phyloP scores from a whole-genome alignment of 2,113 vertebrate genomes.

The Otocyon megalotis region DNA sequence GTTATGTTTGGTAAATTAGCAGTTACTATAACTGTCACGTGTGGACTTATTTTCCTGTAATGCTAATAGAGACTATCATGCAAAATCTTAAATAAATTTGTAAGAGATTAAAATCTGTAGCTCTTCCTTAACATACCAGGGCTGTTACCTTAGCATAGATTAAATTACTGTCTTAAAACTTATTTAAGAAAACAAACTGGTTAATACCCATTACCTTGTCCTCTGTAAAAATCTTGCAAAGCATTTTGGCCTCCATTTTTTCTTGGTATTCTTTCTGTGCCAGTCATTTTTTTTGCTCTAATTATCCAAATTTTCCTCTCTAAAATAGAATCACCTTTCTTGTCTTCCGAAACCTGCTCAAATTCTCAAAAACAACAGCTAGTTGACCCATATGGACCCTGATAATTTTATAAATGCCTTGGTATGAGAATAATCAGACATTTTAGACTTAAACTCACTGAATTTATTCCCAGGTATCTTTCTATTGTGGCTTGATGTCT shows the following conservation, averaged over 20 bases:
- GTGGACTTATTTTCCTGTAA: neutral
- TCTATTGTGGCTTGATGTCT: neutral
- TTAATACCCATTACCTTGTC: neutral
- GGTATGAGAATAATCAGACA: conserved; percentile 14
- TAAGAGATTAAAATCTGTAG: neutral
- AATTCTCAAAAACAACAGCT: conserved; percentile 34
- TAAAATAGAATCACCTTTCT: conserved; percentile 15
- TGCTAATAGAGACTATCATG: neutral
- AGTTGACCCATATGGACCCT: neutral
- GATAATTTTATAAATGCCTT: conserved; percentile 54
- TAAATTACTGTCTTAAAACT: conserved; percentile 14
- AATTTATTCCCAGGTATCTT: neutral
- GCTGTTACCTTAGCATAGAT: neutral
- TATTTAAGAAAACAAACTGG: neutral
- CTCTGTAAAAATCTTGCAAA: neutral
- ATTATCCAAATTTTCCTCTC: conserved; percentile 33
- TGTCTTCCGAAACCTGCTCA: conserved; percentile 41
- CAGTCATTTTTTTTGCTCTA: neutral
- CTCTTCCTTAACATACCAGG: neutral
- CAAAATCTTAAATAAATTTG: neutral
- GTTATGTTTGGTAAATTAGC: neutral
- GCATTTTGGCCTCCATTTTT: neutral
- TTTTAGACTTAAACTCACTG: neutral
- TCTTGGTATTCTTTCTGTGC: neutral
- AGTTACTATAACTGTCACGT: neutral